Evolutionary conservation across 1,140 invertebrate species (phyloP), one percentile per base, ranked within the genome.

Genomic region (Lordiphosa collinella): DNA sequence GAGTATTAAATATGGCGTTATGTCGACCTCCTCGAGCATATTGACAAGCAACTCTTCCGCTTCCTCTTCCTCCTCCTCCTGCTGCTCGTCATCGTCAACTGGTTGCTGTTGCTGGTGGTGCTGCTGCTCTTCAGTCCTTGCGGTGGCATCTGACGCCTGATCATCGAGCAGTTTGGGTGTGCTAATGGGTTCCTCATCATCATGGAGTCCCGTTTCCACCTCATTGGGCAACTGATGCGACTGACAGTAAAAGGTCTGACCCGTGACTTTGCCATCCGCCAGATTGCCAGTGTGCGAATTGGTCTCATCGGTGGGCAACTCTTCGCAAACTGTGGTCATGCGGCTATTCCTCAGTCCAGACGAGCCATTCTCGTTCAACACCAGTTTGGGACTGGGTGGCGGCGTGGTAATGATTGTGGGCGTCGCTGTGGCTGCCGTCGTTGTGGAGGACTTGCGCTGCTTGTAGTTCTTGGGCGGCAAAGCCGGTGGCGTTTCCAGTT

Each of bases 11-110:
- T 94, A 94, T 66, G 93, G 91, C 52, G 91, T 92, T 10, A 97
- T 95, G 71, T 97, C 95, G 11, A 96, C 90, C 86, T 96, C 93
- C 76, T 95, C 94, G 62, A 96, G 90, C 43, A 94, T 90, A 78
- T 91, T 90, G 46, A 86, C 75, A 51, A 88, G 55, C 57, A 76
- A 53, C 75, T 76, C 44, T 55, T 44, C 74, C 0, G 49, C 38
- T 16, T 89, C 90, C 25, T 82, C 70, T 37, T 85, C 72, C 38
- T 60, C 88, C 10, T 62, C 67, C 43, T 67, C 87, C 44, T 86
- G 90, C n/a, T 67, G 59, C 29, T 85, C 69, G 7, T 34, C 61
- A n/a, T 59, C 38, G 3, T 51, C 48, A 1, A 32, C 25, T 9
- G 12, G 9, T 11, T 18, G 31, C 8, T 43, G 60, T 35, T 63